A percentile compares a stretch with the other conserved stretches of the same genome.
Evolutionary conservation across 2,888 invertebrate species (phyloP).

Genomic region (Idaea aversata): DNA sequence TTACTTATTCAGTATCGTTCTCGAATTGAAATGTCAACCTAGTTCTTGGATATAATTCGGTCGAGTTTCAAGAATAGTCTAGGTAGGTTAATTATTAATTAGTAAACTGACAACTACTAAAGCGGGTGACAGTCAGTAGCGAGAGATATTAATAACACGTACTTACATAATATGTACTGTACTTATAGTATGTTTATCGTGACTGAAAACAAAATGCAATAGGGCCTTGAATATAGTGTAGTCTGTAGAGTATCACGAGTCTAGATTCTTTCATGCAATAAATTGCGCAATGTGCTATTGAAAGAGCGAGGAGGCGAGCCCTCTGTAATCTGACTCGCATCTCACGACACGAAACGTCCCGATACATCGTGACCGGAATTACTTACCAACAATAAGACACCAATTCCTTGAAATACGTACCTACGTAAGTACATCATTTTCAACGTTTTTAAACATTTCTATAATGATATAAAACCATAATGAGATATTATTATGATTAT

Average conservation of each 20-base stretch:
- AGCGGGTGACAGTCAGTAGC: too few relatives aligned
- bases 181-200: slow-evolving; percentile 38
- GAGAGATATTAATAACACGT: not conserved
- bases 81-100: slow-evolving; percentile 16
- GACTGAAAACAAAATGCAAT: slow-evolving; percentile 49
- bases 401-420: slow-evolving; percentile 12
- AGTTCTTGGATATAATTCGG: slow-evolving; percentile 29
- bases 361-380: slow-evolving; percentile 62
- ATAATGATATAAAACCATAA: not conserved
- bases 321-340: slow-evolving; percentile 57
- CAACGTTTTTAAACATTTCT: not conserved
- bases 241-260: slow-evolving; percentile 55
- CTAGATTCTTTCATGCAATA: slow-evolving; percentile 54
- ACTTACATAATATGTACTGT: not conserved
- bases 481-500: not conserved
- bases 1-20: slow-evolving; percentile 32
- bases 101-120: not conserved
- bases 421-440: slow-evolving; percentile 16
- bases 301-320: slow-evolving; percentile 55
- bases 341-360: slow-evolving; percentile 64
- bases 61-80: slow-evolving; percentile 15
- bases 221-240: slow-evolving; percentile 57
- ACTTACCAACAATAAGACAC: slow-evolving; percentile 16
- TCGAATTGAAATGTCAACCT: slow-evolving; percentile 49
- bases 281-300: slow-evolving; percentile 72